Evolutionary conservation across 2,888 invertebrate genomes (phyloP).

Genomic region (Polietes domitor): DNA sequence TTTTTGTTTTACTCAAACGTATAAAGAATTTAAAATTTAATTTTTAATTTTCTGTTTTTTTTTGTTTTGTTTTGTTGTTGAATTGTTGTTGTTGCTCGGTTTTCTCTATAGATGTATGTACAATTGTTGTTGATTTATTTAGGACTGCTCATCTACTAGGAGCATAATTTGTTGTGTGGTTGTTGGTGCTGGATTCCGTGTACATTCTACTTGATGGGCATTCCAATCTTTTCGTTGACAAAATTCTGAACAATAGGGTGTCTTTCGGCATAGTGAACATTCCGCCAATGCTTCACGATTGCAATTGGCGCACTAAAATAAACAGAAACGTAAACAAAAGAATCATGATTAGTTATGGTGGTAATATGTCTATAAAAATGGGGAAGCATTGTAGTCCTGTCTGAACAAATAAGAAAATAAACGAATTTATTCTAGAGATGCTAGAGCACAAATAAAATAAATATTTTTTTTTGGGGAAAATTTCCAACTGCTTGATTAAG

Average conservation of each 20-base stretch:
- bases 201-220: constrained; percentile 92
- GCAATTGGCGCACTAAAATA: constrained; percentile 91
- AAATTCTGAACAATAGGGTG: constrained; percentile 94
- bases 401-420: no score
- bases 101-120: constrained; percentile 36
- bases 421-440: no score
- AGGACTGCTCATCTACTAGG: constrained; percentile 88
- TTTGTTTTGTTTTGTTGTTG: constrained; percentile 50
- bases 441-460: no score
- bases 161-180: constrained; percentile 92
- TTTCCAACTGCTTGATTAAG: no score
- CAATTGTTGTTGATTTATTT: constrained; percentile 77
- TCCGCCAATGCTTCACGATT: constrained; percentile 93
- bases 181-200: constrained; percentile 86
- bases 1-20: constrained; percentile 73
- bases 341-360: no score
- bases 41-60: constrained; percentile 48
- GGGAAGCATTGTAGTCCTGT: no score
- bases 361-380: no score
- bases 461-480: no score
- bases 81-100: constrained; percentile 61
- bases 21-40: constrained; percentile 71
- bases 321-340: no score
- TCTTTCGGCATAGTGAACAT: constrained; percentile 92
- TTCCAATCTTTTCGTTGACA: constrained; percentile 96